Percentiles rank a stretch among this genome's conserved stretches.
phyloP scores from a whole-genome alignment of 2,113 vertebrate genomes.

The Emydocephalus ijimae region DNA sequence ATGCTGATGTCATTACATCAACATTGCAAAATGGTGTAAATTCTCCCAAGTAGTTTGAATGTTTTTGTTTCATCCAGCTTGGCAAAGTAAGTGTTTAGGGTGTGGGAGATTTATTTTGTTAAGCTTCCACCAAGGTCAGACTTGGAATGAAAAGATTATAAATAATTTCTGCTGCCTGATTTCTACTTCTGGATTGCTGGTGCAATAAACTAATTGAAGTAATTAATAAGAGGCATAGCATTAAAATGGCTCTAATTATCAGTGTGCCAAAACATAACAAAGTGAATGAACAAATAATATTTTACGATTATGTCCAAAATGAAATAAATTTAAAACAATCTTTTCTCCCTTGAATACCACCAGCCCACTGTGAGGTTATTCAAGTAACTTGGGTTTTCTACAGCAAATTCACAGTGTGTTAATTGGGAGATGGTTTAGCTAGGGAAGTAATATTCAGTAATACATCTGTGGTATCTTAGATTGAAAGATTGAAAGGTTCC shows the following conservation, averaged over 20 bases:
- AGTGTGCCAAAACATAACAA: neutral
- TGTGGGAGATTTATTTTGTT: slow-evolving; percentile 51
- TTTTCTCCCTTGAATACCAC: neutral
- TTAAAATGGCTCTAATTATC: slow-evolving; percentile 25
- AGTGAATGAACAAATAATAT: neutral
- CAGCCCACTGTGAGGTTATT: neutral
- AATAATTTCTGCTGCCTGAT: slow-evolving; percentile 57
- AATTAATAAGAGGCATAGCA: slow-evolving; percentile 36
- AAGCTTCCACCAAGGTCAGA: slow-evolving; percentile 54
- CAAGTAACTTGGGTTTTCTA: neutral
- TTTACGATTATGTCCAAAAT: neutral
- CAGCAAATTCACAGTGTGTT: neutral
- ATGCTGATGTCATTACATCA: slow-evolving; percentile 17
- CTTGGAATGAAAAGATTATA: slow-evolving; percentile 47
- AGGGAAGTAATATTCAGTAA: neutral
- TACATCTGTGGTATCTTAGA: neutral
- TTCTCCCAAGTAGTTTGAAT: neutral
- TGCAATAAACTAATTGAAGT: neutral
- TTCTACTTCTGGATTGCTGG: slow-evolving; percentile 41
- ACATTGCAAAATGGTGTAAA: slow-evolving; percentile 12
- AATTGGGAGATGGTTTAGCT: neutral
- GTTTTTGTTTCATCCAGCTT: slow-evolving; percentile 28
- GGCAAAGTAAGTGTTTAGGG: slow-evolving; percentile 39
- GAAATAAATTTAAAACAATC: neutral
- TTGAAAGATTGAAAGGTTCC: neutral